Evolutionary conservation across 2,888 invertebrate species (phyloP).

Genomic region (Chironomus tentans): DNA sequence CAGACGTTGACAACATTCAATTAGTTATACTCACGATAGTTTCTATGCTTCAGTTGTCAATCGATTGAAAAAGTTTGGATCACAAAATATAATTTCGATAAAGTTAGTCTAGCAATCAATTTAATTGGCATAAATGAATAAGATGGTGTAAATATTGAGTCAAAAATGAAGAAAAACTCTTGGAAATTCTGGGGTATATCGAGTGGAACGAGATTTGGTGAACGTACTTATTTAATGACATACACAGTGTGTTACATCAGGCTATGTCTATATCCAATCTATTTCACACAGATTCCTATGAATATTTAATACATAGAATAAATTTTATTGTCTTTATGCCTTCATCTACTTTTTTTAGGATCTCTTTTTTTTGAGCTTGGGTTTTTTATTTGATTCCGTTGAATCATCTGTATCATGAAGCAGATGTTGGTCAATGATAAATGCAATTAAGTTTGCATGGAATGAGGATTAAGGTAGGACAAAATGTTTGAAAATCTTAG

Average conservation of each 20-base stretch:
- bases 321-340: neutral
- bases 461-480: neutral
- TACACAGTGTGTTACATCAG: neutral
- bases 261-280: neutral
- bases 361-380: neutral
- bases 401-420: neutral
- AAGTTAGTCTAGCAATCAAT: neutral
- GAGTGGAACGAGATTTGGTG: neutral
- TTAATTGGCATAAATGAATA: neutral
- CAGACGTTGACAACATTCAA: neutral
- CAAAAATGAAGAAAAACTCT: neutral
- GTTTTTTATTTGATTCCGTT: conserved; percentile 6
- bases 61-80: neutral
- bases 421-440: neutral
- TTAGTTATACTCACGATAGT: too few species aligned
- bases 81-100: neutral
- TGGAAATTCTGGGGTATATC: too few species aligned
- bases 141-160: neutral
- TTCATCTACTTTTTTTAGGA: neutral
- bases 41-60: too few species aligned
- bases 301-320: neutral
- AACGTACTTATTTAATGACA: conserved; percentile 6
- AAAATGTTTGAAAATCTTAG: neutral
- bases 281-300: neutral
- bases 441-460: neutral